Evolutionary conservation across 2,888 invertebrate species (phyloP).

Genomic region (Conus canariensis): DNA sequence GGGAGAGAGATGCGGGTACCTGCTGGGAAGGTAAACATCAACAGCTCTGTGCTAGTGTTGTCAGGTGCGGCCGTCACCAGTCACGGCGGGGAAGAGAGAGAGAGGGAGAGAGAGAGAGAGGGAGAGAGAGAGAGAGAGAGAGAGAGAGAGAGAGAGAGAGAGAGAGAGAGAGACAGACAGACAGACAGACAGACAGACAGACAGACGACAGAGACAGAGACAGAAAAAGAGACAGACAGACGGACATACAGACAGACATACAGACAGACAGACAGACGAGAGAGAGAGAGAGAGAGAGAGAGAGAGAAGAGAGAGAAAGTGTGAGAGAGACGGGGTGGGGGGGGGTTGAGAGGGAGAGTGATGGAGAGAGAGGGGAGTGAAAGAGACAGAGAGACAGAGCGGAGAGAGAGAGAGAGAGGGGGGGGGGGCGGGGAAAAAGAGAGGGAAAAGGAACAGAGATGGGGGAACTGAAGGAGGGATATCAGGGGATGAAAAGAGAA

Average conservation of each 20-base stretch:
- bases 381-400: neutral
- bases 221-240: neutral
- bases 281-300: constrained; percentile 25
- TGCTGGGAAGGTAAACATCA: neutral
- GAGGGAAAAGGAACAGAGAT: neutral
- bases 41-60: neutral
- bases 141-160: neutral
- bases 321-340: neutral
- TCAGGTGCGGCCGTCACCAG: neutral
- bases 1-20: neutral
- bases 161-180: neutral
- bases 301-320: neutral
- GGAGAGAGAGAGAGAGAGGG: neutral
- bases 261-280: constrained; percentile 21
- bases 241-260: neutral
- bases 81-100: neutral
- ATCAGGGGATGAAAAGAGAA: neutral
- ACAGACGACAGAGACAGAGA: constrained; percentile 26
- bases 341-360: neutral
- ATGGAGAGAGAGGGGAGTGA: neutral
- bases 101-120: constrained; percentile 2
- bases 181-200: neutral
- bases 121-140: constrained; percentile 5
- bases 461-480: neutral
- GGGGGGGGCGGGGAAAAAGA: neutral